phyloP scores from a whole-genome alignment of 2,888 invertebrate species.

The Actias luna region DNA sequence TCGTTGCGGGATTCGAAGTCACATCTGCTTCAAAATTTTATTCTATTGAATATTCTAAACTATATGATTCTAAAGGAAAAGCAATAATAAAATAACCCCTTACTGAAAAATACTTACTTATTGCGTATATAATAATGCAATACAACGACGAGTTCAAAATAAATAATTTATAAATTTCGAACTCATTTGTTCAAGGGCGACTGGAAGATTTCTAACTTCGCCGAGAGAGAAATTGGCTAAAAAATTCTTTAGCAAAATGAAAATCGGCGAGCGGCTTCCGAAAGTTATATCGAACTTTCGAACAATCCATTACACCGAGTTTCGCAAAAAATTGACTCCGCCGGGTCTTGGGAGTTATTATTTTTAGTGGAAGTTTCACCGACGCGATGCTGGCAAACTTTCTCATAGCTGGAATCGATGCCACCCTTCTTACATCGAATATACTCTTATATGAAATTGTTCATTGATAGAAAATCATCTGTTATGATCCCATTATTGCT shows the following conservation, averaged over 20 bases:
- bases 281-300: conserved; percentile 80
- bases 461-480: neutral
- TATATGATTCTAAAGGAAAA: neutral
- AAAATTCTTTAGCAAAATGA: conserved; percentile 76
- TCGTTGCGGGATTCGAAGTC: too few species aligned
- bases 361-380: conserved; percentile 76
- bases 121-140: neutral
- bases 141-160: conserved; percentile 13
- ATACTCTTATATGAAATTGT: neutral
- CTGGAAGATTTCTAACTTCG: conserved; percentile 73
- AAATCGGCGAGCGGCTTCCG: conserved; percentile 79
- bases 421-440: conserved; percentile 22
- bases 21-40: too few species aligned
- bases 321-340: conserved; percentile 75
- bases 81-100: neutral
- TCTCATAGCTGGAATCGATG: conserved; percentile 24
- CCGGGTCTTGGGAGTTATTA: conserved; percentile 70
- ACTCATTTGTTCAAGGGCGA: conserved; percentile 66
- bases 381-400: conserved; percentile 59
- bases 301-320: conserved; percentile 81
- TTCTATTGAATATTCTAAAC: too few species aligned
- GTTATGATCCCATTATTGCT: neutral
- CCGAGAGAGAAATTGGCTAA: conserved; percentile 78
- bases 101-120: neutral
- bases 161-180: conserved; percentile 37